phyloP scores from a whole-genome alignment of 2,797 vertebrate genomes.

The Micrastur ruficollis region DNA sequence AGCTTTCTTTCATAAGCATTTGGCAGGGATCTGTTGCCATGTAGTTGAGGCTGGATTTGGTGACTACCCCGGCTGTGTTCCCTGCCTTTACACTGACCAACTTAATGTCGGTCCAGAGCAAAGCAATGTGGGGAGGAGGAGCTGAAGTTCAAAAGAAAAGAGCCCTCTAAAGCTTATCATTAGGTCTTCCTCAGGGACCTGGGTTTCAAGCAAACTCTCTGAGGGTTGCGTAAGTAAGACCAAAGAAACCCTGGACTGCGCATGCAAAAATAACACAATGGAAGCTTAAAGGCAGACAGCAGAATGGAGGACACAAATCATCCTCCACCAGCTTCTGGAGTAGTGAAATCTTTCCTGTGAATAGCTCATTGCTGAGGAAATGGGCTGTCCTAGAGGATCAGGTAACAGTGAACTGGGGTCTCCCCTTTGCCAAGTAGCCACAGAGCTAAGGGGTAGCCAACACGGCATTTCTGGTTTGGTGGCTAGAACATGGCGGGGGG shows the following conservation, averaged over 20 bases:
- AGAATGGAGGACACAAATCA: neutral
- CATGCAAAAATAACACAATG: neutral
- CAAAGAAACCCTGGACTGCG: neutral
- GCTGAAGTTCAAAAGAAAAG: neutral
- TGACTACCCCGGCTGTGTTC: neutral
- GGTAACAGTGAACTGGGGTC: neutral
- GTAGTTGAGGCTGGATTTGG: neutral
- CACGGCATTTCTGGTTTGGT: neutral
- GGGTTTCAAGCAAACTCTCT: neutral
- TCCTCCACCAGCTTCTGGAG: neutral
- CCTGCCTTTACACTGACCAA: neutral
- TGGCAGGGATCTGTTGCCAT: neutral
- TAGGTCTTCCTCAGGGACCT: neutral
- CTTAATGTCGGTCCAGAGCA: neutral
- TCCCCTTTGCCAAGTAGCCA: neutral
- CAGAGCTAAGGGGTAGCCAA: neutral
- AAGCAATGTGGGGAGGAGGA: neutral
- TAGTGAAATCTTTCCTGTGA: neutral
- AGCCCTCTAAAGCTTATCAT: neutral
- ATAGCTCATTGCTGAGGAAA: neutral
- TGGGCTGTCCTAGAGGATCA: accelerated
- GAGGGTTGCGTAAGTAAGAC: neutral
- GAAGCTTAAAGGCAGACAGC: neutral
- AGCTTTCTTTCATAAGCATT: neutral
- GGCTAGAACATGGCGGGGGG: neutral